These are phyloP conservation scores for Smittia sp. DNA, from an alignment of 2,888 invertebrate genomes.

Conservation along the genomic window DNA sequence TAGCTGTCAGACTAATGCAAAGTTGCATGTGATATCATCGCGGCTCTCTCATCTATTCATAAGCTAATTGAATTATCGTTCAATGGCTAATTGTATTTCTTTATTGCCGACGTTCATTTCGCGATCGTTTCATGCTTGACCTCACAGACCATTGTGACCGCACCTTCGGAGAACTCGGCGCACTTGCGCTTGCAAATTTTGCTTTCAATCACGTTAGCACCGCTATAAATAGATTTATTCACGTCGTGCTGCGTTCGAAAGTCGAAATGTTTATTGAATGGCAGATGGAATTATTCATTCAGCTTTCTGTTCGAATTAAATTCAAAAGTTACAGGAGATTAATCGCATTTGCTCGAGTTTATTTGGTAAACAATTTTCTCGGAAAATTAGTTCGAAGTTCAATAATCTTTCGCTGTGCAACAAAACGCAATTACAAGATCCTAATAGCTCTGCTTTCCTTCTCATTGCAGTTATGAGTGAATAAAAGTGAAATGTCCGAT, in stretches of 20 bases:
- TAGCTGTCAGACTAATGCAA: not conserved
- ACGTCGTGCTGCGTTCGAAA: no score
- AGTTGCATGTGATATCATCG: not conserved
- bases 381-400: not conserved
- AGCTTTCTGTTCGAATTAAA: no score
- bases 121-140: not conserved
- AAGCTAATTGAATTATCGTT: not conserved
- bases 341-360: no score
- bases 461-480: constrained; percentile 28
- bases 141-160: not conserved
- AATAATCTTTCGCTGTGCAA: not conserved
- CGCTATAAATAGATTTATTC: no score
- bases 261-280: no score
- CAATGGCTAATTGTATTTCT: not conserved
- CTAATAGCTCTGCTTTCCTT: not conserved
- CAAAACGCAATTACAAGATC: not conserved
- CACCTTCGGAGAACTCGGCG: no score
- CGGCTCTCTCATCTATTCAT: not conserved
- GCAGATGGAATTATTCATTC: no score
- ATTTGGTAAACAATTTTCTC: no score
- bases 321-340: no score
- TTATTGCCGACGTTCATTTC: not conserved
- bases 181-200: no score
- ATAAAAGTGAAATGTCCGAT: constrained; percentile 33
- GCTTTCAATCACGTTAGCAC: no score